phyloP scores from a whole-genome alignment of 2,113 vertebrate species.

The Hiodon alosoides region DNA sequence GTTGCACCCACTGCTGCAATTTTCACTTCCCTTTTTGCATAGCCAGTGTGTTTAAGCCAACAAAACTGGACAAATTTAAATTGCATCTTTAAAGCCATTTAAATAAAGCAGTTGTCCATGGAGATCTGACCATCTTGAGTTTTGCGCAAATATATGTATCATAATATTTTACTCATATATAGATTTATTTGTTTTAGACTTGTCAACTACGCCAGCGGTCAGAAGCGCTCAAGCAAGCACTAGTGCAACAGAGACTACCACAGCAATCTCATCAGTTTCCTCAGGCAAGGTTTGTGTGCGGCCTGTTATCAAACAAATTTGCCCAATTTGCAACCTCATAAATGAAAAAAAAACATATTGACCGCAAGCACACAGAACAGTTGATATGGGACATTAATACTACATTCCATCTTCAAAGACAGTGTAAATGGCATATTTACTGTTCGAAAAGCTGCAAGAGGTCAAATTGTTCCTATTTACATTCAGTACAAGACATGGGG shows the following conservation, averaged over 20 bases:
- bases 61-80: constrained; percentile 4
- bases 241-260: too few relatives aligned
- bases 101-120: constrained; percentile 7
- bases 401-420: too few relatives aligned
- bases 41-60: constrained; percentile 7
- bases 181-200: constrained; percentile 5
- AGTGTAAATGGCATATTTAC: neutral
- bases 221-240: too few relatives aligned
- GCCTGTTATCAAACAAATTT: too few relatives aligned
- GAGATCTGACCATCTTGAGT: neutral
- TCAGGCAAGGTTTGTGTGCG: too few relatives aligned
- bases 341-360: too few relatives aligned
- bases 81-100: constrained; percentile 9
- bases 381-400: too few relatives aligned
- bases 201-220: too few relatives aligned
- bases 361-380: too few relatives aligned
- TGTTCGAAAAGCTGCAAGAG: neutral
- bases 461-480: neutral
- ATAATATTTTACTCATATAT: neutral
- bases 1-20: neutral
- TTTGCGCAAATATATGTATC: neutral
- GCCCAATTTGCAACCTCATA: too few relatives aligned
- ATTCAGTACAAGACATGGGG: too few relatives aligned
- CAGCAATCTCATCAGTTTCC: too few relatives aligned
- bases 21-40: constrained; percentile 6